phyloP scores from a whole-genome alignment of 2,113 vertebrate genomes.

The Rhinogobius similis region DNA sequence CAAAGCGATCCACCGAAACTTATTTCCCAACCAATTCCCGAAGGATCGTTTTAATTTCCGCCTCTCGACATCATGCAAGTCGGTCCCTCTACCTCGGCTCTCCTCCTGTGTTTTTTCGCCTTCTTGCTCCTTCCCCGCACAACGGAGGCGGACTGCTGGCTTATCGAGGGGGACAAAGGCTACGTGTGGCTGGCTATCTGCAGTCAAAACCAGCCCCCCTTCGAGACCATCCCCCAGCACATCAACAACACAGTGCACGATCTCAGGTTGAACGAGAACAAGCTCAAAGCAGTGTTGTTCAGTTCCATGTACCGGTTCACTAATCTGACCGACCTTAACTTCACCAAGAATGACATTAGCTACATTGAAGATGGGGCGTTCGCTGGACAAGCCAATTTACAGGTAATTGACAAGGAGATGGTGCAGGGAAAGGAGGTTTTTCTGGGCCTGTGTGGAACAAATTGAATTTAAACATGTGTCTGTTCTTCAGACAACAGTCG shows the following conservation, averaged over 20 bases:
- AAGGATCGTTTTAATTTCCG: slow-evolving; percentile 4
- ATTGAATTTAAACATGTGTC: neutral
- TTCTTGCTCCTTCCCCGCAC: slow-evolving; percentile 75
- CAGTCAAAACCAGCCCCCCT: slow-evolving; percentile 98
- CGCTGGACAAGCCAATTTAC: slow-evolving; percentile 92
- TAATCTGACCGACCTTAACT: slow-evolving; percentile 96
- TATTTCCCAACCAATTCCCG: slow-evolving; percentile 11
- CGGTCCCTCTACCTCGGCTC: slow-evolving; percentile 32
- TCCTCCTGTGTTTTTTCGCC: slow-evolving; percentile 59
- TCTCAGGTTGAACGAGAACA: slow-evolving; percentile 95
- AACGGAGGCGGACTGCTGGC: slow-evolving; percentile 91
- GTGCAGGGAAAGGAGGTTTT: neutral
- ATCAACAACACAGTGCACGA: slow-evolving; percentile 99
- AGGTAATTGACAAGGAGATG: slow-evolving; percentile 73
- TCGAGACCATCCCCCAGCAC: slow-evolving; percentile 97
- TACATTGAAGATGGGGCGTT: slow-evolving; percentile 98
- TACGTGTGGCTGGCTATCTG: slow-evolving; percentile 99
- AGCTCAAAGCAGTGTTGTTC: slow-evolving; percentile 93
- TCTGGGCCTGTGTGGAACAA: neutral
- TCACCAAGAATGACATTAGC: slow-evolving; percentile 98
- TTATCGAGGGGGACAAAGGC: slow-evolving; percentile 97
- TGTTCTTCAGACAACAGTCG: neutral
- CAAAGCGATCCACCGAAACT: neutral
- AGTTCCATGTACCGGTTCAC: slow-evolving; percentile 94
- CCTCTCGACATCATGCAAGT: slow-evolving; percentile 68